Evolutionary conservation across 2,113 vertebrate genomes (phyloP), one percentile per base, ranked within the genome.

Genomic region (Procavia capensis): DNA sequence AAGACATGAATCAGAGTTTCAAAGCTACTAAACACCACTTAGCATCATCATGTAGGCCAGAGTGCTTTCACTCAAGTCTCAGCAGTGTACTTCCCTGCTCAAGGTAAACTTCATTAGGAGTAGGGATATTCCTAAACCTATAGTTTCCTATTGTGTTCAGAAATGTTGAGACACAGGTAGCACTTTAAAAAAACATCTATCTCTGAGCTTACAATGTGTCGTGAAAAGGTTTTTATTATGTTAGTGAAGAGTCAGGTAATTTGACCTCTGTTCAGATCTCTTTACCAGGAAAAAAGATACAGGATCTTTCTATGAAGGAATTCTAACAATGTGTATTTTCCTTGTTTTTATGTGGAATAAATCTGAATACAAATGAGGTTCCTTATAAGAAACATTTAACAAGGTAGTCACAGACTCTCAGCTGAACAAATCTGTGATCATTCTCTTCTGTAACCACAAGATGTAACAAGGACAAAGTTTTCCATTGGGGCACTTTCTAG

Each of bases 1-100:
- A 94, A 93, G 91, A 87, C 31, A 63, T 66, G 94, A 95, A 83
- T 96, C 92, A 95, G 86, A 96, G 54, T 94, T 90, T 95, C 88
- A 95, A 22, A 88, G 79, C 92, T 96, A 13, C 85, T 93, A 57
- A 94, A 96, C 92, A 95, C 59, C 92, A 90, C 66, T 96, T 93
- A 94, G 64, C 54, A 61, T 91, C 63, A 45, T 85, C 66, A 2
- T 70, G 11, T 57, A 68, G 43, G 13, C 80, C 80, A 88, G 64
- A 80, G 84, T 68, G 47, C 74, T 96, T 95, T 72, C 50, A 41
- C 41, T 70, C 61, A 64, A 39, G 41, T 76, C 88, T 90, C 76
- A 17, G 22, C 57, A 63, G 57, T 94, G 2, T 61, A 27, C 61
- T 95, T 90, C 92, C 84, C 89, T 90, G 9, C 85, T 91, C 64